A percentile compares a stretch with the other conserved stretches of the same genome.
Evolutionary conservation across 2,888 invertebrate genomes (phyloP).

Genomic region (Ormyrus pomaceus): DNA sequence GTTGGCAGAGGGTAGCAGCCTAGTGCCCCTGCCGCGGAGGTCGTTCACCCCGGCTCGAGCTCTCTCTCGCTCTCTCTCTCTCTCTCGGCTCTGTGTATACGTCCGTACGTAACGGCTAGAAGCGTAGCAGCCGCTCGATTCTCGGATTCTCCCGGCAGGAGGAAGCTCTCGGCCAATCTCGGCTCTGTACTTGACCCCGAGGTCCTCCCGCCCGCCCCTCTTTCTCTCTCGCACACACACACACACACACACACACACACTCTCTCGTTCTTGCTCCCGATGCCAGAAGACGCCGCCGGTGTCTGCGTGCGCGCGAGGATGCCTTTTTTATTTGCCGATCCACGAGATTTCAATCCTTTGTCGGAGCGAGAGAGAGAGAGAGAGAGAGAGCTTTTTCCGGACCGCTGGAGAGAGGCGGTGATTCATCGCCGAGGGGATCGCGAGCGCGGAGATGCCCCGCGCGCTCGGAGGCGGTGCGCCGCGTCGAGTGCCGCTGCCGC

Average conservation of each 20-base stretch:
- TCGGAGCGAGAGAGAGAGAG: neutral
- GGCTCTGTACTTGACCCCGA: constrained; percentile 69
- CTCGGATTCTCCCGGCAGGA: constrained; percentile 24
- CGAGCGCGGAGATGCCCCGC: no score
- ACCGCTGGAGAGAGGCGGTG: constrained; percentile 8
- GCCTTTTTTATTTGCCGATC: neutral
- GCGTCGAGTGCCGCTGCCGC: no score
- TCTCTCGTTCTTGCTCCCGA: no score
- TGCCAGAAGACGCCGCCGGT: no score
- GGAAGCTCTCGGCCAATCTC: constrained; percentile 60
- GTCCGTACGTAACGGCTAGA: no score
- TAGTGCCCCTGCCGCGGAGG: constrained; percentile 73
- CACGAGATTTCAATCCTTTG: constrained; percentile 26
- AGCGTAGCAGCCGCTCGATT: neutral
- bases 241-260: neutral
- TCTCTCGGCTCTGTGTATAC: no score
- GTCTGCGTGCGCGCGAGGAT: neutral
- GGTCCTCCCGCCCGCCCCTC: constrained; percentile 14
- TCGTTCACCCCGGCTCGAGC: constrained; percentile 69
- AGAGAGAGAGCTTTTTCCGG: constrained; percentile 10
- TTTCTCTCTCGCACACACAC: neutral
- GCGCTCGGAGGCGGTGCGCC: no score
- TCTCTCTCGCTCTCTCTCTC: no score
- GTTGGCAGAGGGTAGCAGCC: constrained; percentile 73
- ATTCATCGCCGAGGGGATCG: constrained; percentile 27